Percentiles rank a stretch among this genome's conserved stretches.
Conservation (phyloP, 2,113 vertebrate genomes). For the Elephantulus edwardii region DNA sequence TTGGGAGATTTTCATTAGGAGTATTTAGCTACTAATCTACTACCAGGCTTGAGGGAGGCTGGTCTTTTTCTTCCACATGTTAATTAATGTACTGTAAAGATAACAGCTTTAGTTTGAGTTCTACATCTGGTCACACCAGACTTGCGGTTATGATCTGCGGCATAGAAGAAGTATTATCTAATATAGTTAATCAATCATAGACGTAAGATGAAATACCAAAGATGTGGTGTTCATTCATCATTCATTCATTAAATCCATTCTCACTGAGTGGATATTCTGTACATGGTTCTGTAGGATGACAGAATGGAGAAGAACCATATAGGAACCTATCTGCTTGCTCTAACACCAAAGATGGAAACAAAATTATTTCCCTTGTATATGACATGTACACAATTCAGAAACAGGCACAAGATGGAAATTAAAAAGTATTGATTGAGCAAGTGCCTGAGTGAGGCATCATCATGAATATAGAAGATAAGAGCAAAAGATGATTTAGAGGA, state of each 20-base stretch:
- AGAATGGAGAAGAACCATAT: too few species aligned
- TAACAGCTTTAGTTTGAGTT: conserved; percentile 15
- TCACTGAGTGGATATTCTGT: not conserved
- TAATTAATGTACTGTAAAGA: not conserved
- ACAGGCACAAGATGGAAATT: not conserved
- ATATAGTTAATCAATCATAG: conserved; percentile 13
- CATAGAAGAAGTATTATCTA: not conserved
- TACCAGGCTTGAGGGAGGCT: not conserved
- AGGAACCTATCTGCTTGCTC: not conserved
- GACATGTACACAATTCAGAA: not conserved
- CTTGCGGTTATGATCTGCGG: not conserved
- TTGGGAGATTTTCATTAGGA: not conserved
- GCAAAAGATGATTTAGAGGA: not conserved
- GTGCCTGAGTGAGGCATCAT: not conserved
- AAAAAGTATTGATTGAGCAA: not conserved
- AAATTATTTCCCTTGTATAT: not conserved
- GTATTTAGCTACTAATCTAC: not conserved
- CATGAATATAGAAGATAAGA: not conserved
- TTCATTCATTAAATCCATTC: not conserved
- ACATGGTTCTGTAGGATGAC: not conserved
- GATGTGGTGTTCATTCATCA: not conserved
- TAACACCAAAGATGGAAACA: not conserved
- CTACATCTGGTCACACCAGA: not conserved
- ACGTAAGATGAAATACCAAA: conserved; percentile 1
- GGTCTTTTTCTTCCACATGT: not conserved